A percentile compares a stretch with the other conserved stretches of the same genome.
phyloP scores from a whole-genome alignment of 2,113 vertebrate species.

The Festucalex cinctus region DNA sequence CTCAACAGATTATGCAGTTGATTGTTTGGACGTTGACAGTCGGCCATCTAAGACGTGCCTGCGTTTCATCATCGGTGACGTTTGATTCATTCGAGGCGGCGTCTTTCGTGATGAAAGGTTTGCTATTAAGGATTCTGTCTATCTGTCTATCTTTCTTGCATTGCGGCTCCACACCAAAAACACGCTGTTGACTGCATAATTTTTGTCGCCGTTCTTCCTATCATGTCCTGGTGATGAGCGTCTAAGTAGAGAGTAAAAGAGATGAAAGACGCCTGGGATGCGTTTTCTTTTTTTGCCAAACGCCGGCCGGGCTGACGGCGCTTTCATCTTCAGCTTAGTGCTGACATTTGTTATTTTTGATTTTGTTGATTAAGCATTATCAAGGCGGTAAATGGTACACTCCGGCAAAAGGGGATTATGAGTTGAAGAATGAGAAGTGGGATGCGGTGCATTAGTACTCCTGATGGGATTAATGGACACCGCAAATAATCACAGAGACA shows the following conservation, averaged over 20 bases:
- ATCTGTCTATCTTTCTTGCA: slow-evolving; percentile 11
- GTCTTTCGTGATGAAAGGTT: slow-evolving; percentile 38
- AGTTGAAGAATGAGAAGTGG: slow-evolving; percentile 44
- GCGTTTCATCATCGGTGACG: slow-evolving; percentile 41
- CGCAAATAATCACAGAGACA: slow-evolving; percentile 36
- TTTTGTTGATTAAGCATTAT: slow-evolving; percentile 67
- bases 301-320: slow-evolving; percentile 28
- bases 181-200: slow-evolving; percentile 22
- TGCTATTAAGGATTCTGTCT: slow-evolving; percentile 20
- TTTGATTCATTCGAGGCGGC: slow-evolving; percentile 40
- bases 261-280: slow-evolving; percentile 54
- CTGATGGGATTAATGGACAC: slow-evolving; percentile 32
- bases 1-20: slow-evolving; percentile 15
- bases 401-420: slow-evolving; percentile 36
- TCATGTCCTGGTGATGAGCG: slow-evolving; percentile 19
- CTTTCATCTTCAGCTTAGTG: slow-evolving; percentile 58
- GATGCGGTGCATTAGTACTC: slow-evolving; percentile 43
- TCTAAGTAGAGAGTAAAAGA: neutral
- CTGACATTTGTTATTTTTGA: slow-evolving; percentile 56
- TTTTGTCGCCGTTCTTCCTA: neutral
- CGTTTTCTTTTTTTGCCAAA: slow-evolving; percentile 32
- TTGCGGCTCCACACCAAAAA: slow-evolving; percentile 12
- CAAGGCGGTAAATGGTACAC: slow-evolving; percentile 45
- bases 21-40: slow-evolving; percentile 53
- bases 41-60: slow-evolving; percentile 40